Conservation (phyloP, 2,113 vertebrate species). For the Mormyrus lacerda region DNA sequence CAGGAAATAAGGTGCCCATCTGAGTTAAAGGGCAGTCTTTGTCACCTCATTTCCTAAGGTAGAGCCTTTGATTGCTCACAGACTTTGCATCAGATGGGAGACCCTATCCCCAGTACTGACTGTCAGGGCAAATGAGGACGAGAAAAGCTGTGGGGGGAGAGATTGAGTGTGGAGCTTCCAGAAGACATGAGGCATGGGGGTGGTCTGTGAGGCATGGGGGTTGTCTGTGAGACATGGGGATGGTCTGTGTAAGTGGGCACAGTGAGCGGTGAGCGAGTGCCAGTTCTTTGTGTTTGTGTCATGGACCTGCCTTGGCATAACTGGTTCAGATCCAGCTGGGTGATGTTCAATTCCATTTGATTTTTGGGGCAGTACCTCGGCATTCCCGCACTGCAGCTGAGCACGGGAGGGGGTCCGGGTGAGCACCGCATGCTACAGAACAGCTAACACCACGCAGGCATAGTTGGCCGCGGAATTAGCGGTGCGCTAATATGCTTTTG, state of each 20-base stretch:
- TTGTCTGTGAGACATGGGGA: too few relatives aligned
- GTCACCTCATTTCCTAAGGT: neutral
- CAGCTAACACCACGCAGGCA: neutral
- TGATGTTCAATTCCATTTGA: neutral
- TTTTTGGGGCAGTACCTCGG: neutral
- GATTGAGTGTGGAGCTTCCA: neutral
- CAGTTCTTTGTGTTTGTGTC: neutral
- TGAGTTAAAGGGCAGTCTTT: neutral
- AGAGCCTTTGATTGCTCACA: neutral
- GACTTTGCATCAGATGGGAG: neutral
- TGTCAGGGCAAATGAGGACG: neutral
- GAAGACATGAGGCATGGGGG: neutral
- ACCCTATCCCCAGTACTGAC: neutral
- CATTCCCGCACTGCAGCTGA: neutral
- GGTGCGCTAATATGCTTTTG: neutral
- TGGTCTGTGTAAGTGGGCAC: neutral
- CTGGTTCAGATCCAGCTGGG: neutral
- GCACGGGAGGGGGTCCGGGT: neutral
- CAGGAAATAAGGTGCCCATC: neutral
- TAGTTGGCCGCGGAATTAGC: neutral
- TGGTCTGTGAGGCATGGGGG: too few relatives aligned
- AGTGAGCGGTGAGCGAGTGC: neutral
- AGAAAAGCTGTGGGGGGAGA: neutral
- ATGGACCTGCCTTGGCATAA: neutral
- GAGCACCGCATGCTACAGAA: neutral